Evolutionary conservation across 2,113 vertebrate genomes (phyloP), one percentile per base, ranked within the genome.

Genomic region (Gasterosteus nipponicus): DNA sequence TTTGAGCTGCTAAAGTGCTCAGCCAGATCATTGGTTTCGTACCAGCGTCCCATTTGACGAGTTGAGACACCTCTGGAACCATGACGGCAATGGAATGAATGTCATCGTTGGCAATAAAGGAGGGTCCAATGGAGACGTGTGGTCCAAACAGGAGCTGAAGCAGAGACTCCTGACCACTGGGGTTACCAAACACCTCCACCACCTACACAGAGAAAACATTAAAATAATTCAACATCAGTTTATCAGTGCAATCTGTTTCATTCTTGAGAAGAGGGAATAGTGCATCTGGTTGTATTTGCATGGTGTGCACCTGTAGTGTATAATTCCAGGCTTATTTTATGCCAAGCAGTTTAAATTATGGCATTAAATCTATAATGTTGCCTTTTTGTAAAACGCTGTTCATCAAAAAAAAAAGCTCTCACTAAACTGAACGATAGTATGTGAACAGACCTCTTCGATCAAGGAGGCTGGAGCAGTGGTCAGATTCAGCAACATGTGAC

Each of bases 401-500:
- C 1, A 63, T 22, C 58, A 19, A 10, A 29, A 4, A 1, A 57
- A 3, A 58, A 67, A 38, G 0, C 8, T 53, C 49, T 0, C 16
- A 66, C 1, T 7, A 60, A 69, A 69, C 42, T 22, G 22, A 70
- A 10, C 15, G 2, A 51, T 4, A 69, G 26, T 14, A 35, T 19
- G 47, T 12, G 4, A 5, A 82, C 85, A 53, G 19, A 93, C 92
- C 75, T 99, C 96, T 86, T 94, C 95, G 74, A 98, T 93, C 86
- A 96, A 95, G 58, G 94, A 91, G 47, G 94, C 89, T 22, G 94
- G 89, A 73, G 96, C 95, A 18, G 78, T 83, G 86, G 94, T 95
- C 83, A 99, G 90, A 67, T 96, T 97, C 72, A 98, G 85, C 87
- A 99, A 85, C 96, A 99, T 97, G 84, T 99, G 98, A 33, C 98